Evolutionary conservation across 2,888 invertebrate genomes (phyloP), one percentile per base, ranked within the genome.

Genomic region (Alcis repandata): DNA sequence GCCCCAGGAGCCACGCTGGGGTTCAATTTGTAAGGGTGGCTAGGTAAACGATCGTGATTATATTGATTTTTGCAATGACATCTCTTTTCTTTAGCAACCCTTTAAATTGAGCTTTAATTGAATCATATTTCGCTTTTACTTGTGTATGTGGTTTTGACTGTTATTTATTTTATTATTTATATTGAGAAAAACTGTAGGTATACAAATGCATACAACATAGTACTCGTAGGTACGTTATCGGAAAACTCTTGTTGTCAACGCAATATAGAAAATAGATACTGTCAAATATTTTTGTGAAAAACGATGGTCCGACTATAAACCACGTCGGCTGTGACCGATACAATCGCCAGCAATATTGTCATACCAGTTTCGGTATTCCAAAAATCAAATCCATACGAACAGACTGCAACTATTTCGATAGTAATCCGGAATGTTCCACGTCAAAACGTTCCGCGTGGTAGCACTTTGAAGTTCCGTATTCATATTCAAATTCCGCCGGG

Each of bases 21-120:
- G 90, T 89, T 89, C 84, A 89, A 89, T 90, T 90, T 87, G 89
- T 85, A 79, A 79, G 91, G 91, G 91, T 84, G 86, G 84, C 80
- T 86, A 84, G 85, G 86, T 89, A 89, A 91, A 88, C 86, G 88
- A 84, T 85, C 85, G 88, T 87, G 88, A 91, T 91, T 91, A 84
- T 90, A 91, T 92, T 88, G 90, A 91, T 92, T 92, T 89, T 88
- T 78, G 78, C 83, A 85, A 85, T 80, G 82, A 87, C 82, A 83
- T 87, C 84, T 85, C 77, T 83, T 78, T 80, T 60, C 63, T 65
- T 77, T 74, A 60, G 67, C 70, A 75, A 79, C 79, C 81, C 83
- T 78, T 77, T 72, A 72, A 74, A 51, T 58, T 49, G 54, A 57
- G 45, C 4, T 65, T 56, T 65, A 64, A 62, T 56, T 67, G 40